Percentiles rank a stretch among this genome's conserved stretches.
phyloP scores from a whole-genome alignment of 2,888 invertebrate genomes.

The Drosophila cracens region DNA sequence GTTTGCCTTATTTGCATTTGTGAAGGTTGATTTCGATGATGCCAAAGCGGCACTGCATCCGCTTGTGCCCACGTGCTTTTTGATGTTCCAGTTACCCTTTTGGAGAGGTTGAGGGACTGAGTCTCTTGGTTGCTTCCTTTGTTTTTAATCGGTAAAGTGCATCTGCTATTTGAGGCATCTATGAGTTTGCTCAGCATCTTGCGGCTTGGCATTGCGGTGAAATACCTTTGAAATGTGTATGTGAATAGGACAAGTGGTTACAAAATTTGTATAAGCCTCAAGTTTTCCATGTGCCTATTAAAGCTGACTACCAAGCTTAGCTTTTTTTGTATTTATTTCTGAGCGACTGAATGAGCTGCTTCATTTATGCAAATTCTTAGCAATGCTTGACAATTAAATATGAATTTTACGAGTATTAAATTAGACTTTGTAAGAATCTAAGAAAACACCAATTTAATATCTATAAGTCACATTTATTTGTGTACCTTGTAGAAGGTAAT shows the following conservation, averaged over 20 bases:
- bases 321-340: neutral
- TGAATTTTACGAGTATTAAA: neutral
- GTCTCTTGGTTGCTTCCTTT: constrained; percentile 42
- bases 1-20: constrained; percentile 71
- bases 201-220: constrained; percentile 38
- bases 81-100: constrained; percentile 56
- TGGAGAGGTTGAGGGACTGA: constrained; percentile 12
- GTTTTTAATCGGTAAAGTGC: constrained; percentile 77
- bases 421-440: neutral
- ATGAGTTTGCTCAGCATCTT: constrained; percentile 23
- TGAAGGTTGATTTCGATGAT: constrained; percentile 57
- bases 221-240: neutral
- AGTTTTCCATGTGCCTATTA: neutral
- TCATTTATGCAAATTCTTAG: neutral
- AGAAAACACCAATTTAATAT: neutral
- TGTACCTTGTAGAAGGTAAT: neutral
- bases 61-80: constrained; percentile 49
- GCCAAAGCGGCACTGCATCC: constrained; percentile 26
- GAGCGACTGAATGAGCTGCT: neutral
- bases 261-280: neutral
- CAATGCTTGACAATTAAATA: neutral
- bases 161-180: constrained; percentile 42
- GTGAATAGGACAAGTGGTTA: neutral
- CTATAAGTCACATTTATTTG: neutral
- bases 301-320: neutral